phyloP scores from a whole-genome alignment of 2,797 vertebrate genomes.

The Acanthis flammea region DNA sequence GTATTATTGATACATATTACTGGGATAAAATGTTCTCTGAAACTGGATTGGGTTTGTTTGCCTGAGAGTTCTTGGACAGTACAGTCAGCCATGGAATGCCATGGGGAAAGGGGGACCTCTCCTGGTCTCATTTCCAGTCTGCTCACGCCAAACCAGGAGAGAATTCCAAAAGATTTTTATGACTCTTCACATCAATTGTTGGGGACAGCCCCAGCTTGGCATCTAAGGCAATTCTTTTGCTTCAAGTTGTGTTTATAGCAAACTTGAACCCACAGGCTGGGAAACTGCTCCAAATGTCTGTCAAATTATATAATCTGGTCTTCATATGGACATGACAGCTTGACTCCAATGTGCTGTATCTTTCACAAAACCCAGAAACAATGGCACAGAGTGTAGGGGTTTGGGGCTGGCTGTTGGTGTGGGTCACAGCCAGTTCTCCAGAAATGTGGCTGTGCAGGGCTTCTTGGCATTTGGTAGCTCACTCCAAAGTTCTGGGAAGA shows the following conservation, averaged over 20 bases:
- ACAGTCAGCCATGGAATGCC: not conserved
- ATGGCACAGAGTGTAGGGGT: fast-evolving
- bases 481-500: not conserved
- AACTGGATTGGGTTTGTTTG: not conserved
- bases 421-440: not conserved
- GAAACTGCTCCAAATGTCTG: not conserved
- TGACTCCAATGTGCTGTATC: not conserved
- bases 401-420: not conserved
- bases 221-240: not conserved
- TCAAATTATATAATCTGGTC: fast-evolving
- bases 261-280: too few relatives aligned
- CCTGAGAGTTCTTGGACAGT: not conserved
- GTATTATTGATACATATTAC: not conserved
- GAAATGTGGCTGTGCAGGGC: not conserved
- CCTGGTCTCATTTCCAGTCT: not conserved
- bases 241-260: not conserved
- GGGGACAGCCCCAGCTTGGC: fast-evolving
- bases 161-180: not conserved
- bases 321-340: not conserved
- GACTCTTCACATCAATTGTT: not conserved
- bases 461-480: not conserved
- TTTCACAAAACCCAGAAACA: not conserved
- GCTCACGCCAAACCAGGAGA: not conserved
- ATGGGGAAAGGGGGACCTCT: not conserved
- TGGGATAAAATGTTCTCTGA: not conserved